Evolutionary conservation across 2,797 vertebrate species (phyloP), one percentile per base, ranked within the genome.

Genomic region (Pagetopsis macropterus): DNA sequence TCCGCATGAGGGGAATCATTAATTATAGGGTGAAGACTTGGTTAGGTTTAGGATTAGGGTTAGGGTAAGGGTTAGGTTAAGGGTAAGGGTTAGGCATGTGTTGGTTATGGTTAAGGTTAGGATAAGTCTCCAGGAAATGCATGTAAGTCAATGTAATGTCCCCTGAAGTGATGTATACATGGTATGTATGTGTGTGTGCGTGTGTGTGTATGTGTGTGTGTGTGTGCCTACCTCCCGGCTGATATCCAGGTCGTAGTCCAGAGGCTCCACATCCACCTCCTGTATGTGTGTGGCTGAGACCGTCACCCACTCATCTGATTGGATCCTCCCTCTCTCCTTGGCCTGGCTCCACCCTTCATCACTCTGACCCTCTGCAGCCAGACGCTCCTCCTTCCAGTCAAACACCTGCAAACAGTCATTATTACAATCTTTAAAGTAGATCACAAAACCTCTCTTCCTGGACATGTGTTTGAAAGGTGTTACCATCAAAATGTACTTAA

Each of bases 181-280:
- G 21, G 21, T 27, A 21, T 21, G 27, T 4, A 23, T 3, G 3
- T 21, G 21, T 21, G 21, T 27, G 3, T 1, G 27, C 27, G 3
- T 1, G 27, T 27, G 3, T 4, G 27, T 27, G 3, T 4, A 27
- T 27, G 3, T 4, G 27, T 27, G 33, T 37, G 33, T 37, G 33
- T 17, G 48, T 16, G 27, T 11, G 14, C 19, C 8, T 94, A 99
- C 98, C 97, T 99, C 96, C 92, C 94, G 94, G 92, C 92, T 96
- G 93, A 99, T 96, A 73, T 98, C 96, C 90, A 98, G 88, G 82
- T 97, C 93, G 69, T 96, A 99, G 83, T 98, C 95, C 8, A 96
- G 87, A 17, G 96, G 95, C 50, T 99, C 97, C 88, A 98, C 78
- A 50, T 98, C 97, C 77, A 87, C 77, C 82, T 97, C 96, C 63